Evolutionary conservation across 2,797 vertebrate species (phyloP).

Genomic region (Falco peregrinus): DNA sequence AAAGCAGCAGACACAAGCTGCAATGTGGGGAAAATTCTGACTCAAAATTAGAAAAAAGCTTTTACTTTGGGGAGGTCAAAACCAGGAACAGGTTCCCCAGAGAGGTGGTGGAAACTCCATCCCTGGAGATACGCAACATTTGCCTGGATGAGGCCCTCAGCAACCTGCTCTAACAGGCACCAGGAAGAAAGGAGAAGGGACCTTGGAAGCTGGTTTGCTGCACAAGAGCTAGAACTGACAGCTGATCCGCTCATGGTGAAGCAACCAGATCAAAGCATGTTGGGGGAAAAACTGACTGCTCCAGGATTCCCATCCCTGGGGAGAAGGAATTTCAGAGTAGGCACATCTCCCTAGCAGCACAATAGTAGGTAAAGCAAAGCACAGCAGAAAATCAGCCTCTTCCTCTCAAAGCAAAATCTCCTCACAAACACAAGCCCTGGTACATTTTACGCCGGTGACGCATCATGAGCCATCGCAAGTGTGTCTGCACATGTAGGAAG

Average conservation of each 20-base stretch:
- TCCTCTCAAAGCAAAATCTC: background rate
- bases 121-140: background rate
- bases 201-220: background rate
- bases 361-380: background rate
- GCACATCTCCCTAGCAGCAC: background rate
- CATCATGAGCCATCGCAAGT: accelerated
- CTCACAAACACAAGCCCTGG: background rate
- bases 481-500: background rate
- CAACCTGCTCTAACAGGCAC: background rate
- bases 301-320: background rate
- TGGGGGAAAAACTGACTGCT: background rate
- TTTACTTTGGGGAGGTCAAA: background rate
- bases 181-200: background rate
- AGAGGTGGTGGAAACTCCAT: background rate
- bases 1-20: background rate
- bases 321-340: background rate
- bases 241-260: background rate
- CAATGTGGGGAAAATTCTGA: background rate
- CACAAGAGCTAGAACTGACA: background rate
- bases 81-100: background rate
- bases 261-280: background rate
- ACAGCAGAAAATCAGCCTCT: background rate
- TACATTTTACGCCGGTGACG: background rate
- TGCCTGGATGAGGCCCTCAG: background rate
- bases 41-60: background rate